Base-by-base conservation (phyloP, 2,113 vertebrate species). In the Cacatua alba region DNA sequence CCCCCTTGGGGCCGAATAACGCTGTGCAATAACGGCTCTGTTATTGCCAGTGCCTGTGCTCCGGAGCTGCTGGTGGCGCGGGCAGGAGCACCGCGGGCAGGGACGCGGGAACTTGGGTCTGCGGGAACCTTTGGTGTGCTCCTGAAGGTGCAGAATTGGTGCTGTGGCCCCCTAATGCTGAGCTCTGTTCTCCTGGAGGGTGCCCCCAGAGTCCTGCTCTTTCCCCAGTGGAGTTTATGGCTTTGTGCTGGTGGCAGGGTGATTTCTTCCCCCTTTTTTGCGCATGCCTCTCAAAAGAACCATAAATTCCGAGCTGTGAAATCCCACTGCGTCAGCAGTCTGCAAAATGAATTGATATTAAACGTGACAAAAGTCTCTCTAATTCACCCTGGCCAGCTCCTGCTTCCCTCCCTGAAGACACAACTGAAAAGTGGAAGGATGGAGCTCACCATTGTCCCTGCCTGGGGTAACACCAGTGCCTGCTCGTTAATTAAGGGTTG, bases 291-390 rank as follows among this genome's bases (percentile, higher is more conserved):
- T 98, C 97, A 97, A 98, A 98, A 98, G 98, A 98, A 97, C 98
- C 98, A 98, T 99, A 98, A 98, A 99, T 98, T 98, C 97, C 69
- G 57, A 96, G 97, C 97, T 91, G 97, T 97, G 97, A 95, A 97
- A 98, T 98, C 98, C 97, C n/a, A 98, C 98, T 98, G 97, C 65
- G 96, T 99, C 98, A 99, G 98, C 98, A 99, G 97, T 98, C 98
- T 98, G 97, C 86, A 87, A 96, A 98, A 98, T 98, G 98, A 98
- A 98, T 98, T 98, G 98, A 98, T 98, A 98, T 98, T 98, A 99
- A 99, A 98, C 62, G 93, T 96, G 97, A 98, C 98, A 97, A 97
- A 99, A 98, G 97, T 98, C 98, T 98, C 97, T 98, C 98, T 98
- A 97, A 98, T 98, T 98, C 98, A 96, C 98, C 97, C 98, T 80